phyloP scores from a whole-genome alignment of 2,113 vertebrate genomes.

The chimpanzee (Pan troglodytes) region DNA sequence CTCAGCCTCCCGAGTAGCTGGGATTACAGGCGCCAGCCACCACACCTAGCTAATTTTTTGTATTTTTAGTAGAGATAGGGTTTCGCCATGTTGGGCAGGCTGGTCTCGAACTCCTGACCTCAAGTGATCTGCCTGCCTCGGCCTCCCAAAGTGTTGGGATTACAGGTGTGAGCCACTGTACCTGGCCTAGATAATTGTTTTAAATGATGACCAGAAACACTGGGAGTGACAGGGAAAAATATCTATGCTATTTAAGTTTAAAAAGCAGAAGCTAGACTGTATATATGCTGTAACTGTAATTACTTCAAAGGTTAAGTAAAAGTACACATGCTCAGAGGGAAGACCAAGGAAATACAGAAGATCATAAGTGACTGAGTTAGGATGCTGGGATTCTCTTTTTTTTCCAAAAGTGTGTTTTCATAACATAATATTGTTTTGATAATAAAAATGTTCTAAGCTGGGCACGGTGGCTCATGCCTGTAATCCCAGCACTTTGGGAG shows the following conservation, averaged over 20 bases:
- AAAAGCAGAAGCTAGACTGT: not conserved
- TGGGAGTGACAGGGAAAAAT: not conserved
- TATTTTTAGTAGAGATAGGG: too few relatives aligned
- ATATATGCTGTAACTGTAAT: not conserved
- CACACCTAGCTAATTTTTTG: too few relatives aligned
- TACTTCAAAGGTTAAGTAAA: not conserved
- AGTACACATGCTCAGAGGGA: not conserved
- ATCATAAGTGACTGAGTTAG: not conserved
- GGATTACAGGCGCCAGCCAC: too few relatives aligned
- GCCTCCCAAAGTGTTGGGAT: too few relatives aligned
- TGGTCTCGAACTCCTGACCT: too few relatives aligned
- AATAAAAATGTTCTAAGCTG: not conserved
- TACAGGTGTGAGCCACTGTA: too few relatives aligned
- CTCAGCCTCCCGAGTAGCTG: too few relatives aligned
- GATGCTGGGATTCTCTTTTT: not conserved
- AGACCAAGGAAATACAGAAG: not conserved
- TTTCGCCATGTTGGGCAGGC: too few relatives aligned
- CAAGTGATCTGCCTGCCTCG: too few relatives aligned
- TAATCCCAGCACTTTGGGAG: too few relatives aligned
- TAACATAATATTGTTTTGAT: not conserved
- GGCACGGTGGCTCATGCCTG: too few relatives aligned
- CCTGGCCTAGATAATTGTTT: not conserved
- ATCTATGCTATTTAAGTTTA: not conserved
- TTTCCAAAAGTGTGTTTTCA: not conserved
- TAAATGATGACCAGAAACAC: not conserved